Base-by-base conservation (phyloP, 2,797 vertebrate genomes). In the Myripristis jacobus region DNA sequence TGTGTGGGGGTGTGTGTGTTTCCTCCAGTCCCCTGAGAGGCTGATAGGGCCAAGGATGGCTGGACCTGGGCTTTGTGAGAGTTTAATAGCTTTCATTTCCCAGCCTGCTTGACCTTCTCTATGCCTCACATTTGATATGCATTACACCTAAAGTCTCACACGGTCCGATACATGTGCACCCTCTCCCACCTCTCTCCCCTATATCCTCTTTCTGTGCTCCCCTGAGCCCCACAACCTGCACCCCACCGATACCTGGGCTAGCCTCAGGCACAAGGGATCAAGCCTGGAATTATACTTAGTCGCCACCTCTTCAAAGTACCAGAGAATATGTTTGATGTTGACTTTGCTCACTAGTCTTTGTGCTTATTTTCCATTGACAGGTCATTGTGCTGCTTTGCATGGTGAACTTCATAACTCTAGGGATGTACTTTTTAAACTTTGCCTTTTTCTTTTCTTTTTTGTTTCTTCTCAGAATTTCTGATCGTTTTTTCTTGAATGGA, bases 61-160 rank as follows among this genome's bases (percentile, higher is more conserved):
- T 52, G 34, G 68, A 81, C 64, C 46, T 61, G 24, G 41, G 77
- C 72, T 88, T 84, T 84, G 69, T 51, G 77, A 75, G 82, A 88
- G 80, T 88, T 89, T 87, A 90, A 92, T 90, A 85, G 88, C 87
- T 90, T 90, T 87, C 83, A 81, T 88, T 90, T 84, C 85, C 76
- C 80, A 63, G 81, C 70, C 66, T 79, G 80, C 87, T 89, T 90
- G 88, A 92, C 91, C 89, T 91, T 92, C 89, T 75, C 80, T 27
- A 13, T 63, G 70, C 77, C 70, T 80, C 70, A 46, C 81, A 92
- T 92, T 93, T 90, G 89, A 85, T 91, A 91, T 91, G 79, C 89
- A 91, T 92, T 92, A 85, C 80, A 88, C 86, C 86, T 88, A 69
- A 81, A 86, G 88, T 88, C 82, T 85, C 70, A 71, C 83, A 75